A percentile compares a stretch with the other conserved stretches of the same genome.
Conservation (phyloP, 2,797 vertebrate species). For the Coendou prehensilis region DNA sequence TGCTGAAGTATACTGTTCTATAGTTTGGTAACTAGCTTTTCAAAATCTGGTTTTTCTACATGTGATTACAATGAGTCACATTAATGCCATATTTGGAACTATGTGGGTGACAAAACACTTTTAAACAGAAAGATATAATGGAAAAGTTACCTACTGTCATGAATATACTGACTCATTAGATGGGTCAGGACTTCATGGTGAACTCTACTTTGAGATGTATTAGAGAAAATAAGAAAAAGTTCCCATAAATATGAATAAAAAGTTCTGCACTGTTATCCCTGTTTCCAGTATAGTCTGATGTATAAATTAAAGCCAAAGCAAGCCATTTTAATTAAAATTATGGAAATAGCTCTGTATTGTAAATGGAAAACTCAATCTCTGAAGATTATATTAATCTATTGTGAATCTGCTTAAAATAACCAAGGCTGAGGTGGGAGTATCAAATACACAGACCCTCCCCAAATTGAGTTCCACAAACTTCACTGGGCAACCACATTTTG, state of each 20-base stretch:
- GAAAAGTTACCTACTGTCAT: slow-evolving; percentile 55
- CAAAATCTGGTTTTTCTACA: slow-evolving; percentile 1
- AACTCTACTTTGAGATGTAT: slow-evolving; percentile 44
- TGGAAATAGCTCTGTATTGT: not conserved
- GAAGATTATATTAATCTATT: not conserved
- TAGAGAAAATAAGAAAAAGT: slow-evolving; percentile 19
- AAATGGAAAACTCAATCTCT: not conserved
- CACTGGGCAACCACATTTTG: not conserved
- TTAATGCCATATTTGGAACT: slow-evolving; percentile 72
- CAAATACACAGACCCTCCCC: not conserved
- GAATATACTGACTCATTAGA: slow-evolving; percentile 52
- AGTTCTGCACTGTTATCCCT: not conserved
- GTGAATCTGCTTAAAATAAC: slow-evolving; percentile 3
- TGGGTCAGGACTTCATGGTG: slow-evolving; percentile 21
- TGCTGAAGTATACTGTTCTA: not conserved
- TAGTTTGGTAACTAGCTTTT: slow-evolving; percentile 57
- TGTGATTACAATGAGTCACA: slow-evolving; percentile 45
- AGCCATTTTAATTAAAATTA: not conserved
- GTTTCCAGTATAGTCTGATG: not conserved
- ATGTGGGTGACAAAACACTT: slow-evolving; percentile 59
- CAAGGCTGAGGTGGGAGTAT: not conserved
- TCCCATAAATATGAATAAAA: not conserved
- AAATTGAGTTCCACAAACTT: not conserved
- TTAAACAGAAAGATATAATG: slow-evolving; percentile 56
- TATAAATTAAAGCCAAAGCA: not conserved